phyloP scores from a whole-genome alignment of 2,113 vertebrate species.

The Vireo altiloquus region DNA sequence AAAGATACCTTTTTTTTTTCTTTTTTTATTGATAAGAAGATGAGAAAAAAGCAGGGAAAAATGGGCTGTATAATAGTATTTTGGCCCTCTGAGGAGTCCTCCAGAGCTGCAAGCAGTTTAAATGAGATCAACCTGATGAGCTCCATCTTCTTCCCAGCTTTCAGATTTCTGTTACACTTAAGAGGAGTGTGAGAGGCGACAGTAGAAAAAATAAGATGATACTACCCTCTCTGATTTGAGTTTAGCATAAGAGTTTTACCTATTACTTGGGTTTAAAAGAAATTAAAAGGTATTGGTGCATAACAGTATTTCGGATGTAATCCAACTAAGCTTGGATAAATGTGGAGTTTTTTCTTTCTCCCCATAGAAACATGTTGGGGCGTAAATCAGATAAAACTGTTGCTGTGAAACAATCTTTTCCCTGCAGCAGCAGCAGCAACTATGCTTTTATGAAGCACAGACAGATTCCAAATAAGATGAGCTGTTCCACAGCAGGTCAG shows the following conservation, averaged over 20 bases:
- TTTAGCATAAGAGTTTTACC: not conserved
- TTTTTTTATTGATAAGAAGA: not conserved
- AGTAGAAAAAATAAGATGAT: not conserved
- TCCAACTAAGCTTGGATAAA: not conserved
- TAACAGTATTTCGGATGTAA: not conserved
- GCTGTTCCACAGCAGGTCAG: not conserved
- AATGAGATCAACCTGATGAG: not conserved
- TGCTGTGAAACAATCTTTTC: slow-evolving; percentile 1
- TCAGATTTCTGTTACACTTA: not conserved
- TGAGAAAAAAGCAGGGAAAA: not conserved
- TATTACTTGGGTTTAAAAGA: not conserved
- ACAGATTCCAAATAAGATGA: slow-evolving; percentile 1
- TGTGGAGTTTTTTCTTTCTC: not conserved
- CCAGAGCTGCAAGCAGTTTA: not conserved
- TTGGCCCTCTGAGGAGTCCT: not conserved
- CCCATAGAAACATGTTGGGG: not conserved
- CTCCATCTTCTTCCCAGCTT: not conserved
- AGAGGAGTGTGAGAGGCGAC: not conserved
- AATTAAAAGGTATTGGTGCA: not conserved
- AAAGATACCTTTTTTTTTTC: not conserved
- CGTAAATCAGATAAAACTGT: slow-evolving; percentile 18
- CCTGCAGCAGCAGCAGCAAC: not conserved
- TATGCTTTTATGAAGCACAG: not conserved
- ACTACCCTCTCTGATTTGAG: not conserved
- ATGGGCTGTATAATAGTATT: not conserved